Evolutionary conservation across 1,140 invertebrate genomes (phyloP), one percentile per base, ranked within the genome.

Genomic region (Sycophaga agraensis): DNA sequence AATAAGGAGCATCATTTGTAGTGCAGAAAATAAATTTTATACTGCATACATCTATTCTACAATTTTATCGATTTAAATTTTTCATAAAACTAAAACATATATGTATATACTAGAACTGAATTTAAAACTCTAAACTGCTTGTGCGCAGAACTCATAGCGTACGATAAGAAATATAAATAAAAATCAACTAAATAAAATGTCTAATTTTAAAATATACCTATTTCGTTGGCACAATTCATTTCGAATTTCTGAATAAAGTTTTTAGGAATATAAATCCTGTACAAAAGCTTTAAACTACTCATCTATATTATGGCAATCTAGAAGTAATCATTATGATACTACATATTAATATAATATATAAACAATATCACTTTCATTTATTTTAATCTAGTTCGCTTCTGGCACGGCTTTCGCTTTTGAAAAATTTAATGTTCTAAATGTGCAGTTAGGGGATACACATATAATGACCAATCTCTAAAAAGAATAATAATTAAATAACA

Each of bases 301-400:
- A 26, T 16, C 50, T 53, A 16, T 24, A 16, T 40, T n/a, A n/a
- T n/a, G n/a, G n/a, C n/a, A n/a, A n/a, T 39, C 12, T 22, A 50
- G 6, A 17, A 14, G 21, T 14, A 8, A 46, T 28, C 28, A 4
- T 50, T 4, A 22, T 58, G 45, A 49, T 46, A 40, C 40, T 26
- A 19, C 4, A 28, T 58, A 49, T 40, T 39, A 22, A 56, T 57
- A 57, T 46, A 48, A 57, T 57, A 37, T 31, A 37, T 46, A 49
- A 19, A 58, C 14, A 37, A 48, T 37, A 56, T 45, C 16, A 39
- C 37, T 48, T 57, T 14, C 16, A 35, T 42, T 31, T 49, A 16
- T 31, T 49, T 12, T 26, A 9, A 51, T 42, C 19, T 24, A 39
- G 3, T 50, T 50, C 17, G 16, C 21, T 16, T 35, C 31, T 50